A percentile compares a stretch with the other conserved stretches of the same genome.
Conservation (phyloP, 2,113 vertebrate species). For the Bos indicus region DNA sequence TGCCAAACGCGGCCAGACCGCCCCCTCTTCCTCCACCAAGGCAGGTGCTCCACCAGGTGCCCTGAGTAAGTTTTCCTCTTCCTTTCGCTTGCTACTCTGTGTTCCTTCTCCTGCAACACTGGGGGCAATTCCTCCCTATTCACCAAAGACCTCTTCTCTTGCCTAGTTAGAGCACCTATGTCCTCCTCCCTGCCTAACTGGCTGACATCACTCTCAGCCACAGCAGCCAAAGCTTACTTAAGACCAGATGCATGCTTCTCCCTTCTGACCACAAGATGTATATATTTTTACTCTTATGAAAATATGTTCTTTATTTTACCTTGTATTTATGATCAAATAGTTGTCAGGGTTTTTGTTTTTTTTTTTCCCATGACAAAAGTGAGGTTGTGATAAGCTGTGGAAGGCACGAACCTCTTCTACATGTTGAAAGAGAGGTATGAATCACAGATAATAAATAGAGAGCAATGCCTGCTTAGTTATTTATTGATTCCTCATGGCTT, state of each 20-base stretch:
- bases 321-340: not conserved
- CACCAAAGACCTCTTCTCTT: not conserved
- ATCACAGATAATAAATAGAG: not conserved
- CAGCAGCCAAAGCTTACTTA: not conserved
- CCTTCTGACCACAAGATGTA: not conserved
- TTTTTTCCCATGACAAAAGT: not conserved
- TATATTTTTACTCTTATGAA: not conserved
- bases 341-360: fast-evolving
- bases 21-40: constrained; percentile 82
- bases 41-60: constrained; percentile 83
- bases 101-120: not conserved
- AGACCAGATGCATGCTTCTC: not conserved
- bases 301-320: not conserved
- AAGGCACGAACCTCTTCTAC: not conserved
- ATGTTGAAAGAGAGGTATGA: not conserved
- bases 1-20: constrained; percentile 76
- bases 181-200: not conserved
- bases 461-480: not conserved
- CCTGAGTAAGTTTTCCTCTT: constrained; percentile 80
- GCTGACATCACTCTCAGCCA: too few species aligned
- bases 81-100: not conserved
- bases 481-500: not conserved
- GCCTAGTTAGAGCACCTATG: fast-evolving
- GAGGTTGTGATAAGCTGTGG: not conserved
- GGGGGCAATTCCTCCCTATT: not conserved